phyloP scores from a whole-genome alignment of 2,113 vertebrate species.

The Oostethus manadensis region DNA sequence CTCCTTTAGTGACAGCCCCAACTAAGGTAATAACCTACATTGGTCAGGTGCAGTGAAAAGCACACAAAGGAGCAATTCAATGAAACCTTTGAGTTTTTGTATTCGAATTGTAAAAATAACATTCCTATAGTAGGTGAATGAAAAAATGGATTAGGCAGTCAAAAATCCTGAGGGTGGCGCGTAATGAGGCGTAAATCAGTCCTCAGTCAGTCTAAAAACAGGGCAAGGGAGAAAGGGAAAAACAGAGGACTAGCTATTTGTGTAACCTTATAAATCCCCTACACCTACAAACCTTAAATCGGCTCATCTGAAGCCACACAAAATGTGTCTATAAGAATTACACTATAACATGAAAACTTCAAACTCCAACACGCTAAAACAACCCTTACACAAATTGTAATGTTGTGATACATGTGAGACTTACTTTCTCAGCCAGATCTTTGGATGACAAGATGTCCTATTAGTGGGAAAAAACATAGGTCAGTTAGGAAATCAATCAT shows the following conservation, averaged over 20 bases:
- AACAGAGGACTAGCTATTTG: conserved; percentile 3
- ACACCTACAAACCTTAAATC: not conserved
- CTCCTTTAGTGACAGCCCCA: conserved; percentile 28
- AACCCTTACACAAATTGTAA: conserved; percentile 1
- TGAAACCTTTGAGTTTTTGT: conserved; percentile 65
- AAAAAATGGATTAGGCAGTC: conserved; percentile 59
- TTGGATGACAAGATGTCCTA: conserved; percentile 65
- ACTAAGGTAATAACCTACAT: conserved; percentile 57
- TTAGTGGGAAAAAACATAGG: conserved; percentile 1
- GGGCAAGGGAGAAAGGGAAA: conserved; percentile 10
- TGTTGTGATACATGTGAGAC: conserved; percentile 18
- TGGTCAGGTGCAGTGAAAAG: conserved; percentile 46
- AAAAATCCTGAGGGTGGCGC: conserved; percentile 52
- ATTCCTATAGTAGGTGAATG: conserved; percentile 58
- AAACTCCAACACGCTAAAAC: conserved; percentile 17
- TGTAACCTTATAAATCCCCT: conserved; percentile 2
- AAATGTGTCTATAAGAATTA: not conserved
- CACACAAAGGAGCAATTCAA: conserved; percentile 55
- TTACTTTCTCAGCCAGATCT: conserved; percentile 68
- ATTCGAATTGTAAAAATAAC: conserved; percentile 67
- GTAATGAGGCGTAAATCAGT: conserved; percentile 60
- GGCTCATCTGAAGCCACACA: not conserved
- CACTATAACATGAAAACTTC: not conserved
- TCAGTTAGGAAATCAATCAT: not conserved
- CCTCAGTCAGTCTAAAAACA: conserved; percentile 44